These are phyloP conservation scores for Pomacea canaliculata DNA, from an alignment of 2,888 invertebrate species.

Conservation along the genomic window DNA sequence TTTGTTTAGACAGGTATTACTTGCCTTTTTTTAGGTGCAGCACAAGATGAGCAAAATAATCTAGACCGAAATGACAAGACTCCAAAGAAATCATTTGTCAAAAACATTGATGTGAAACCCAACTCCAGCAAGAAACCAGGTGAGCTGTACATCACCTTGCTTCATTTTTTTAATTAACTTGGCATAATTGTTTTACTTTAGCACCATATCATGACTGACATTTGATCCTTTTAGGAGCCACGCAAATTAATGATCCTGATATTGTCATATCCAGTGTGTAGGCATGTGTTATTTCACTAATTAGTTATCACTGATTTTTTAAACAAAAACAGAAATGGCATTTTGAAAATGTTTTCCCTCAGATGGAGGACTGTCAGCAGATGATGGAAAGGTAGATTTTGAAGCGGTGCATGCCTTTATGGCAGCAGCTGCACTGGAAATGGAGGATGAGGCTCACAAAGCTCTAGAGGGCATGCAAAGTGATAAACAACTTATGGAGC, in stretches of 20 bases:
- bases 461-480: conserved; percentile 56
- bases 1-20: neutral
- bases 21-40: conserved; percentile 15
- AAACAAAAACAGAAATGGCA: too few relatives aligned
- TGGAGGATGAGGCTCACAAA: conserved; percentile 59
- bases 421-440: conserved; percentile 50
- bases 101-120: conserved; percentile 36
- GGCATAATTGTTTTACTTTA: too few relatives aligned
- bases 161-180: too few relatives aligned
- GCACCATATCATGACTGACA: too few relatives aligned
- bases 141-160: neutral
- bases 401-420: conserved; percentile 58
- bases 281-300: too few relatives aligned
- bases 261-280: too few relatives aligned
- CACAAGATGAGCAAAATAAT: conserved; percentile 41
- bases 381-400: conserved; percentile 35
- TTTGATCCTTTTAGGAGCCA: too few relatives aligned
- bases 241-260: too few relatives aligned
- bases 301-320: too few relatives aligned
- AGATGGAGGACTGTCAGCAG: neutral
- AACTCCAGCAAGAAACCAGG: conserved; percentile 1
- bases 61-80: conserved; percentile 43
- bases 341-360: neutral
- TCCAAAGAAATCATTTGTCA: conserved; percentile 42
- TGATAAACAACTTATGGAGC: conserved; percentile 61